phyloP scores from a whole-genome alignment of 2,113 vertebrate genomes.

The Pluvianellus socialis region DNA sequence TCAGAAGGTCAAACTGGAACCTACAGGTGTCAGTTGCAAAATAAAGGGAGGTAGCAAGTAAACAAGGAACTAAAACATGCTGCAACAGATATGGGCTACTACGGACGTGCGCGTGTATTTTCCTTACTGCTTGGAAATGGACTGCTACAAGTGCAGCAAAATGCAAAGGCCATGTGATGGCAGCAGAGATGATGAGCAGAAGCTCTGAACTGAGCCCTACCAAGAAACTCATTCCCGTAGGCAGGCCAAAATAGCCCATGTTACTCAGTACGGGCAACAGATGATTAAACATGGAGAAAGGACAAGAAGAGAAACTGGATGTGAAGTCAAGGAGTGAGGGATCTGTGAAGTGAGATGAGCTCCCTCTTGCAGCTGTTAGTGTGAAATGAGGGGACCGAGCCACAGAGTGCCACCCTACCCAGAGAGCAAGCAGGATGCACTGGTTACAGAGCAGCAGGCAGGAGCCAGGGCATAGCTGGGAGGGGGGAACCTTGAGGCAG shows the following conservation, averaged over 20 bases:
- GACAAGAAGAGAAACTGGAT: not conserved
- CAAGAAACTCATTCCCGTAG: not conserved
- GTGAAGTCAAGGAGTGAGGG: fast-evolving
- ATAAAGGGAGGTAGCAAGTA: not conserved
- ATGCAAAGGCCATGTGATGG: not conserved
- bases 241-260: not conserved
- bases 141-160: not conserved
- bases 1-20: not conserved
- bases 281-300: not conserved
- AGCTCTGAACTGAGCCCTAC: not conserved
- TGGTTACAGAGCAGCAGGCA: not conserved
- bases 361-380: not conserved
- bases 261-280: not conserved
- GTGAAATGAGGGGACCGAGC: not conserved
- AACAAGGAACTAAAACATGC: not conserved
- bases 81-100: not conserved
- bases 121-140: not conserved
- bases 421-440: not conserved
- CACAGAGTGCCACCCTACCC: not conserved
- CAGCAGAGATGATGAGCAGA: not conserved
- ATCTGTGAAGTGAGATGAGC: not conserved
- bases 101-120: not conserved
- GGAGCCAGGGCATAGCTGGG: not conserved
- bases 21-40: not conserved
- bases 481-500: not conserved